Base-by-base conservation (phyloP, 2,888 invertebrate species). In the Atrina japonica region DNA sequence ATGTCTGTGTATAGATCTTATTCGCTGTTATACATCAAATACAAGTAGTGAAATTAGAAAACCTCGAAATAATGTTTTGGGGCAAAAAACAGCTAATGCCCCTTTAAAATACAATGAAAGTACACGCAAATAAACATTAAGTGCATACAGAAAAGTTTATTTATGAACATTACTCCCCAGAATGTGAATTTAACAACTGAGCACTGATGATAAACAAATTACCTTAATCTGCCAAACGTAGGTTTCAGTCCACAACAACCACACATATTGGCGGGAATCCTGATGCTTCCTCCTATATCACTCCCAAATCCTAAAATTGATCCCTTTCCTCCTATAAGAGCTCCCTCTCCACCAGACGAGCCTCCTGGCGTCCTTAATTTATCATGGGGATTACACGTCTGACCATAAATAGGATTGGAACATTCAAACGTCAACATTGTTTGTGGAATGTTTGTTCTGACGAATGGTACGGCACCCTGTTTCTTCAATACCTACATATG, bases 381-480 rank as follows among this genome's bases (percentile, higher is more conserved):
- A 73, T 91, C 86, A 64, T 85, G 83, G 0, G 92, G 92, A 81
- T 92, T 91, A 18, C 65, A 70, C 0, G 92, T 84, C 16, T 27
- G 45, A 2, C 86, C 85, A 74, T 78, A 86, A 2, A 86, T 78
- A 9, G 85, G 85, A 64, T 86, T 86, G n/a, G 79, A 78, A 71
- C 83, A 83, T 16, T 82, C 82, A 68, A 73, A 81, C 60, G 71
- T 76, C 80, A 80, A 75, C 81, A 85, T 78, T 0, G 82, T 81
- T 53, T 86, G 86, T 16, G 86, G 85, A 21, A 86, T 73, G 58
- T 86, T 86, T 25, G 86, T 92, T 75, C 89, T 88, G 25, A 89
- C 91, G 86, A 91, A 92, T 0, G 92, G 92, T 41, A 92, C 83
- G n/a, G 91, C 92, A 56, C 92, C 92, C 63, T 80, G 81, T 14